Evolutionary conservation across 2,888 invertebrate genomes (phyloP).

Genomic region (Doris montereyensis): DNA sequence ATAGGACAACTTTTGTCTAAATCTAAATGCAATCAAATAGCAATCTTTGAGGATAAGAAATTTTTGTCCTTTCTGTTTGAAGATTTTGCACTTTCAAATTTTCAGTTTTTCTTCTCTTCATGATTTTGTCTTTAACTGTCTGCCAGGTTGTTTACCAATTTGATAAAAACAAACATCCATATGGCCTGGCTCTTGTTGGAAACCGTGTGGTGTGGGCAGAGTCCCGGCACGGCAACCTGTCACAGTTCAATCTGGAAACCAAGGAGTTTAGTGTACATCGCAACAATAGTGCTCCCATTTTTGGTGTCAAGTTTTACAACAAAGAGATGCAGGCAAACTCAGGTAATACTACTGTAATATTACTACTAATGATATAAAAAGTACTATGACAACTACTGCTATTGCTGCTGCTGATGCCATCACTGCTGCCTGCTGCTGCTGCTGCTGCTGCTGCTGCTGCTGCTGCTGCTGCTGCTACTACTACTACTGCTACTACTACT

Average conservation of each 20-base stretch:
- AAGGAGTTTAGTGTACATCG: constrained; percentile 71
- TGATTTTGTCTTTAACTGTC: background rate
- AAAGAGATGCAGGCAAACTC: constrained; percentile 7
- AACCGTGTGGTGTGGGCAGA: constrained; percentile 92
- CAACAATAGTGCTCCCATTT: constrained; percentile 77
- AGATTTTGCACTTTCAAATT: background rate
- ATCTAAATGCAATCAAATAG: too few relatives aligned
- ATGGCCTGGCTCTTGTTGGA: constrained; percentile 90
- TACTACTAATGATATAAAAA: background rate
- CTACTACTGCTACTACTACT: background rate
- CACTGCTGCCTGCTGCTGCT: too few relatives aligned
- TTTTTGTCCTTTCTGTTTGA: too few relatives aligned
- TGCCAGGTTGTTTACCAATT: constrained; percentile 63
- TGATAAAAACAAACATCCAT: constrained; percentile 78
- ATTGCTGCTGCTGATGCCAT: too few relatives aligned
- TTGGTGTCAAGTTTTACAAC: constrained; percentile 70
- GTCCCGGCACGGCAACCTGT: constrained; percentile 74
- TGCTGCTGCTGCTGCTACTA: background rate
- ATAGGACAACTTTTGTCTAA: background rate
- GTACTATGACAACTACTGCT: background rate
- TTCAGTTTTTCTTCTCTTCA: background rate
- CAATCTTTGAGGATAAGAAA: too few relatives aligned
- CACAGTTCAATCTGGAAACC: constrained; percentile 41
- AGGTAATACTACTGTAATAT: too few relatives aligned
- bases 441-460: background rate